Percentiles rank a stretch among this genome's conserved stretches.
phyloP scores from a whole-genome alignment of 2,113 vertebrate genomes.

The Bubo blakistoni region DNA sequence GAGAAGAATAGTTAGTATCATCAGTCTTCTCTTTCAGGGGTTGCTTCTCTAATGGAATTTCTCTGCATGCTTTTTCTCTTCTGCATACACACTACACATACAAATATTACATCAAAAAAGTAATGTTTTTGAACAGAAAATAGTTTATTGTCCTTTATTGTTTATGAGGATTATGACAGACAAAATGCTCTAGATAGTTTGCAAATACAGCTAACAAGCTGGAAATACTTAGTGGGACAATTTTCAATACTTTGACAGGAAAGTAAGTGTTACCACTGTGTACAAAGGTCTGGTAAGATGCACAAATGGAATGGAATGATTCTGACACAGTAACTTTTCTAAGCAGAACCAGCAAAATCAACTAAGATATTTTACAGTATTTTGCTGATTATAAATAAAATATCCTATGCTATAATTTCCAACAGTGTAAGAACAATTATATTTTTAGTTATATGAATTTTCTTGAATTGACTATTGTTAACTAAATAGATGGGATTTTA shows the following conservation, averaged over 20 bases:
- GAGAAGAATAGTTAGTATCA: neutral
- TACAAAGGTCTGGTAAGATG: neutral
- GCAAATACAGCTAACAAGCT: neutral
- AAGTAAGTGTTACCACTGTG: neutral
- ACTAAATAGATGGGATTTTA: neutral
- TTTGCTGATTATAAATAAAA: neutral
- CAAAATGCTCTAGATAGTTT: neutral
- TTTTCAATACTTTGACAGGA: neutral
- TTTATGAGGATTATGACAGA: neutral
- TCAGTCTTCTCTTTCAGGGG: neutral
- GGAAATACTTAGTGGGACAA: neutral
- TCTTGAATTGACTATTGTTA: neutral
- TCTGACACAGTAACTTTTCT: neutral
- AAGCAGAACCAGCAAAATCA: neutral
- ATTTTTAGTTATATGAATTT: neutral
- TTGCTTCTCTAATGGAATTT: neutral
- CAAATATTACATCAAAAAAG: neutral
- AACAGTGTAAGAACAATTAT: neutral
- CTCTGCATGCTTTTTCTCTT: neutral
- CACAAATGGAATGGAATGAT: neutral
- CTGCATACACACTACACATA: neutral
- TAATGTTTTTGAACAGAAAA: neutral
- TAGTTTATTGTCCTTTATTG: neutral
- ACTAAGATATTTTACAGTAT: neutral
- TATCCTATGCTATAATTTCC: neutral